A percentile compares a stretch with the other conserved stretches of the same genome.
These are phyloP conservation scores for Dendrolimus houi DNA, from an alignment of 2,888 invertebrate species.

Conservation along the genomic window DNA sequence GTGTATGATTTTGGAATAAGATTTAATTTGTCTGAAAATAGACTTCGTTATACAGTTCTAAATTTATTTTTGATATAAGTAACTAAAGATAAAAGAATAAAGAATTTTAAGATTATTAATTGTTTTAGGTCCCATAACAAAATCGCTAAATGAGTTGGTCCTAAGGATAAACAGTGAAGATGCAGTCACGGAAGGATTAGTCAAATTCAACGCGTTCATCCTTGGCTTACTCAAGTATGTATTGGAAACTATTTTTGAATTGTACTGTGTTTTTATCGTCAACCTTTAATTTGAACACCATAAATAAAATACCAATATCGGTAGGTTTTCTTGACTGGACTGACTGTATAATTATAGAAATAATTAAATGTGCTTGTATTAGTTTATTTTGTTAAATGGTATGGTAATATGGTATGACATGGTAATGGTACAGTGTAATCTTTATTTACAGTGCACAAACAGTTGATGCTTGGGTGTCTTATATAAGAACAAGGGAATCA, in stretches of 20 bases:
- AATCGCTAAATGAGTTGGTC: slow-evolving; percentile 89
- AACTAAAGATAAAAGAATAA: background rate
- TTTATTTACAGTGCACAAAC: slow-evolving; percentile 80
- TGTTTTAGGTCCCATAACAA: slow-evolving; percentile 82
- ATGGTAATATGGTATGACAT: no score
- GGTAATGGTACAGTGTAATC: background rate
- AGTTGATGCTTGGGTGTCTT: slow-evolving; percentile 94
- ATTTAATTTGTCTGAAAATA: background rate
- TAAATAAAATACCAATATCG: no score
- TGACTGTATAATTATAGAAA: no score
- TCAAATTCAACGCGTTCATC: slow-evolving; percentile 93
- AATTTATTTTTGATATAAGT: background rate
- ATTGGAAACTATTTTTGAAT: no score
- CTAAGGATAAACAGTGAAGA: slow-evolving; percentile 89
- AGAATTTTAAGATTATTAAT: background rate
- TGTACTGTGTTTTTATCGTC: no score
- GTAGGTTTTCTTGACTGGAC: no score
- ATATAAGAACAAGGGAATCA: slow-evolving; percentile 88
- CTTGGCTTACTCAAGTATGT: slow-evolving; percentile 90
- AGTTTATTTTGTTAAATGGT: slow-evolving; percentile 4
- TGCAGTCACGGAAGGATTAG: slow-evolving; percentile 87
- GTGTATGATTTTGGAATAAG: background rate
- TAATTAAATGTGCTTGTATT: background rate
- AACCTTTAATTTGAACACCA: no score
- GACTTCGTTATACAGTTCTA: no score